Percentiles rank a stretch among this genome's conserved stretches.
Conservation (phyloP, 2,888 invertebrate species). For the Gibbula magus region DNA sequence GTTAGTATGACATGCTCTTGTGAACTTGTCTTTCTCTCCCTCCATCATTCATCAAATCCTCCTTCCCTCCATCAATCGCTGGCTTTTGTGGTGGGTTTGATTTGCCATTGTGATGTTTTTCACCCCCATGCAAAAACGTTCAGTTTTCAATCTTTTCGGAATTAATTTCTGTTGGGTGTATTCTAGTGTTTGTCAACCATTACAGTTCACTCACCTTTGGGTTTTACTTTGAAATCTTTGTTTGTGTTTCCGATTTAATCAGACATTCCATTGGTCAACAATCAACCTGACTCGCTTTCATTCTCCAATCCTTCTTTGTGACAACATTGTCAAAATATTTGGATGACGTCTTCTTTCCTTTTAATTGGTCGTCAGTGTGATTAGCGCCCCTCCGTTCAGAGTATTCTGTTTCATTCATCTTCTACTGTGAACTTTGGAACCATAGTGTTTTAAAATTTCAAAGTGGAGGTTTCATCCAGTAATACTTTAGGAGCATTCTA, state of each 20-base stretch:
- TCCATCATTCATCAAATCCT: constrained; percentile 13
- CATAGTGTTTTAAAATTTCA: no score
- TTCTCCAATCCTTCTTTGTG: no score
- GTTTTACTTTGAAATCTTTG: neutral
- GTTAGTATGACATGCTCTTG: neutral
- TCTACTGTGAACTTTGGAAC: no score
- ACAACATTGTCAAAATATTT: no score
- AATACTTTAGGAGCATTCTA: no score
- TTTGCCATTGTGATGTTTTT: neutral
- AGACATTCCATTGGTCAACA: neutral
- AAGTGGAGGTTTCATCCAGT: no score
- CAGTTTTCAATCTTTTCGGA: constrained; percentile 3
- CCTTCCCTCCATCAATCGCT: neutral
- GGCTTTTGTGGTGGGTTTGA: neutral
- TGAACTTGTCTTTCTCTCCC: constrained; percentile 11
- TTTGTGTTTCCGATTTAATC: neutral
- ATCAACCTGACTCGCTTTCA: no score
- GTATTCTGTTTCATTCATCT: no score
- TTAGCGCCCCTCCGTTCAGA: no score
- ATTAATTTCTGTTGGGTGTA: neutral
- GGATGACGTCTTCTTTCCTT: no score
- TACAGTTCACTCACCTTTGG: no score
- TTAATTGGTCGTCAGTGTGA: no score
- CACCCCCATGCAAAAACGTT: neutral
- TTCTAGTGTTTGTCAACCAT: neutral